phyloP scores from a whole-genome alignment of 2,888 invertebrate species.

The Drosophila sordidula region DNA sequence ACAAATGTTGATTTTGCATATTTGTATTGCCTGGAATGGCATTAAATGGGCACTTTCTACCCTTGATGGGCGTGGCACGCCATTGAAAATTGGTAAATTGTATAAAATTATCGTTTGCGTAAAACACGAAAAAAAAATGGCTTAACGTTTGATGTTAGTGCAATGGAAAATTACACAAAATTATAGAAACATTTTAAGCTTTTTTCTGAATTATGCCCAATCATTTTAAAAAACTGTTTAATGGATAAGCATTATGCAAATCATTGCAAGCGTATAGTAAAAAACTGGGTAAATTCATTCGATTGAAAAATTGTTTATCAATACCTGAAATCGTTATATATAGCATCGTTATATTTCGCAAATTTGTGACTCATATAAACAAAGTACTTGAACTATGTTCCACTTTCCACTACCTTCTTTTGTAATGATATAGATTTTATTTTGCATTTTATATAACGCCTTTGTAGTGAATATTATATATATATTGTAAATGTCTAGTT shows the following conservation, averaged over 20 bases:
- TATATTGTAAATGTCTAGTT: too few species aligned
- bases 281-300: background rate
- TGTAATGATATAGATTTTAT: too few species aligned
- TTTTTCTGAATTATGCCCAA: background rate
- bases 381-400: conserved; percentile 2
- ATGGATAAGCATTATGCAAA: background rate
- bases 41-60: conserved; percentile 22
- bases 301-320: background rate
- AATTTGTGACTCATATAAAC: background rate
- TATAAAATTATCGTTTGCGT: background rate
- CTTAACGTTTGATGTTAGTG: conserved; percentile 9
- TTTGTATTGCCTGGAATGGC: conserved; percentile 14
- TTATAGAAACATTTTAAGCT: background rate
- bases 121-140: background rate
- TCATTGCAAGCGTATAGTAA: background rate
- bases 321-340: background rate
- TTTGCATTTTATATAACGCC: too few species aligned
- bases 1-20: conserved; percentile 45
- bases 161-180: conserved; percentile 15
- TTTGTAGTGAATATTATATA: too few species aligned
- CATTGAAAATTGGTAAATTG: conserved; percentile 13
- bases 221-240: conserved; percentile 3
- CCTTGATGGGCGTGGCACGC: conserved; percentile 15
- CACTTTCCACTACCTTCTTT: too few species aligned
- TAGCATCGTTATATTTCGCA: background rate